Evolutionary conservation across 2,797 vertebrate species (phyloP), one percentile per base, ranked within the genome.

Genomic region (Sebastiscus tertius): DNA sequence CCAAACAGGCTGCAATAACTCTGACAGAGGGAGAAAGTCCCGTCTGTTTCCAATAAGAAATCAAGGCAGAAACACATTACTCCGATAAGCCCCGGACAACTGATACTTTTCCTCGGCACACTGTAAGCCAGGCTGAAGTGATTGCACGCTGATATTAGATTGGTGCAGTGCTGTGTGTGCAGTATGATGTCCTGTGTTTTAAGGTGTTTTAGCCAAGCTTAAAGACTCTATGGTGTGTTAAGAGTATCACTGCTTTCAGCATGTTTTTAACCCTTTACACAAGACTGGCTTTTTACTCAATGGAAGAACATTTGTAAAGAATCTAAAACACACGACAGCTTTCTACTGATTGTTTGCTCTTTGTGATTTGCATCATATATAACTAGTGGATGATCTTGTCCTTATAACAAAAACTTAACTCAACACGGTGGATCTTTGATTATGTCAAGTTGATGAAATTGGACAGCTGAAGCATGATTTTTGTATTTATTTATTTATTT

Each of bases 11-110:
- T 59, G 69, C 73, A 72, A 74, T 67, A 82, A 84, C 68, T 81
- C 61, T 70, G 73, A 76, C 68, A 66, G 62, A 62, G 56, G 16
- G 77, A 80, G 77, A 89, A 77, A 89, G 58, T 27, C 62, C 63
- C 4, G 33, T 84, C 80, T 88, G 82, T 76, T 88, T 85, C 46
- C 54, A 84, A 85, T 82, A 49, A 87, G 39, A 82, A 77, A 74
- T 33, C 34, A 18, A 39, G 61, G 66, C 61, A 76, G 71, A 78
- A 69, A 75, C 24, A 13, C 59, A 75, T 77, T 70, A 69, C 49
- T 58, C 27, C 1, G 42, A 79, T 83, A 79, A 72, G 59, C 70
- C 73, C 31, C 5, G 1, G 66, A 83, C 67, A 86, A 72, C 83
- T 68, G 39, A 87, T 82, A 75, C 33, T 64, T 76, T 67, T 72